Evolutionary conservation across 2,113 vertebrate species (phyloP).

Genomic region (Phocoena phocoena): DNA sequence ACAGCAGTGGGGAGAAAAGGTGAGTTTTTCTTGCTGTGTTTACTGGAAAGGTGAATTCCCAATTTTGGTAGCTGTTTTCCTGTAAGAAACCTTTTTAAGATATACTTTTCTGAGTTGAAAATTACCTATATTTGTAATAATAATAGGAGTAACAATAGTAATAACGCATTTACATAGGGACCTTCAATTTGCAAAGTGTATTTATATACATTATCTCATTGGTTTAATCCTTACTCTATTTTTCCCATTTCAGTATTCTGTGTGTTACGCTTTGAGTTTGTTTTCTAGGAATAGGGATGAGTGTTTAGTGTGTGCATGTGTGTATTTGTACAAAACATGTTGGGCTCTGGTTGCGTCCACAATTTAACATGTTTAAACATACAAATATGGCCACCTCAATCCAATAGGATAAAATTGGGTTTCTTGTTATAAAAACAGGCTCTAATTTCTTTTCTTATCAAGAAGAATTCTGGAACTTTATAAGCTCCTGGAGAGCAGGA

Average conservation of each 20-base stretch:
- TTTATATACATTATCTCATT: neutral
- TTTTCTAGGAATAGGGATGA: slow-evolving; percentile 12
- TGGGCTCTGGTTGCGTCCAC: neutral
- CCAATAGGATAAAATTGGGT: neutral
- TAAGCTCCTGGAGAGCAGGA: neutral
- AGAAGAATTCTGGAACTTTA: neutral
- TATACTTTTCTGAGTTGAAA: neutral
- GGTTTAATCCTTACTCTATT: neutral
- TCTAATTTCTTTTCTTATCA: neutral
- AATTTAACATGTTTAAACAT: neutral
- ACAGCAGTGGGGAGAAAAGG: neutral
- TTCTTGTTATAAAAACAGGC: slow-evolving; percentile 3
- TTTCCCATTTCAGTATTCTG: neutral
- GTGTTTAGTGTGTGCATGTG: neutral
- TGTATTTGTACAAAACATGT: neutral
- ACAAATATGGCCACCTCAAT: neutral
- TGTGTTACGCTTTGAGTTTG: neutral
- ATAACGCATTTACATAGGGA: neutral
- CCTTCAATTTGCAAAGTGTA: neutral
- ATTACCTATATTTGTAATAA: neutral
- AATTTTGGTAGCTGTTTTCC: neutral
- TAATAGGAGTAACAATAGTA: neutral
- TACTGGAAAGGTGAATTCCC: neutral
- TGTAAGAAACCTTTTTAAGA: neutral
- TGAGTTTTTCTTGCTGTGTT: neutral